Evolutionary conservation across 2,797 vertebrate species (phyloP).

Genomic region (Characodon lateralis): DNA sequence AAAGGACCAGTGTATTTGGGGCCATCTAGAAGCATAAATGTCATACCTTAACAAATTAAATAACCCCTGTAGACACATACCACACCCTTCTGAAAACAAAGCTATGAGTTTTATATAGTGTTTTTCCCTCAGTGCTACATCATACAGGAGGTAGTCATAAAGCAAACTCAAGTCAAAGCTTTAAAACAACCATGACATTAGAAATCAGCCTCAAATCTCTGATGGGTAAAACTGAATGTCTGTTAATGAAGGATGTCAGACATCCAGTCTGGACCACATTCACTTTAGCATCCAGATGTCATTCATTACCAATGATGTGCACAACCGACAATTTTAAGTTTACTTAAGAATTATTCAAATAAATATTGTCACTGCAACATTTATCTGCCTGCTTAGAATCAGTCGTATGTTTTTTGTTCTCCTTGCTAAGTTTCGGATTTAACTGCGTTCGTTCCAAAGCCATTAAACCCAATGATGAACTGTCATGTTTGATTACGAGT

Average conservation of each 20-base stretch:
- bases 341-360: background rate
- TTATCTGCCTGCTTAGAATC: slow-evolving; percentile 8
- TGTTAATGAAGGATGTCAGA: background rate
- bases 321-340: background rate
- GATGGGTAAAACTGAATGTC: background rate
- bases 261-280: background rate
- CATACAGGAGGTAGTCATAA: background rate
- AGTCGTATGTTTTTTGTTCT: background rate
- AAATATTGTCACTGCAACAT: background rate
- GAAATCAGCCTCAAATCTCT: background rate
- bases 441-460: background rate
- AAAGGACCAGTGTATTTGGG: background rate
- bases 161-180: background rate
- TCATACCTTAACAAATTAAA: background rate
- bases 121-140: background rate
- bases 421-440: slow-evolving; percentile 2
- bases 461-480: slow-evolving; percentile 28
- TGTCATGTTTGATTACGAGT: slow-evolving; percentile 32
- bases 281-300: background rate
- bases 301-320: background rate
- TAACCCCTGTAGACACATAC: background rate
- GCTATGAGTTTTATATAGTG: background rate
- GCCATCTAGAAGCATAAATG: background rate
- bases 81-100: background rate
- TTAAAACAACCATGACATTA: background rate